phyloP scores from a whole-genome alignment of 2,113 vertebrate genomes.

The Tyto alba region DNA sequence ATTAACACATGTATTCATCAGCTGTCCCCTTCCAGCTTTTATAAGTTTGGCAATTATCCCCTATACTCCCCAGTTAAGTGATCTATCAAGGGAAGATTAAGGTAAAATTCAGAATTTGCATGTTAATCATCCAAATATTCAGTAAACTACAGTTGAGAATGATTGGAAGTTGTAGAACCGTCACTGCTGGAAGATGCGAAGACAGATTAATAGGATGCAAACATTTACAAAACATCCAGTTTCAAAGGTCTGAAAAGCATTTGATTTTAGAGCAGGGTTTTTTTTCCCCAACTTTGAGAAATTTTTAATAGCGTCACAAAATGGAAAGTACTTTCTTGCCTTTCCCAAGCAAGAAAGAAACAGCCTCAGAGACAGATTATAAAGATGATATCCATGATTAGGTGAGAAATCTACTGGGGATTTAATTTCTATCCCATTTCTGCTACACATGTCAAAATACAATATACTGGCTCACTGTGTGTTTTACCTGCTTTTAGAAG shows the following conservation, averaged over 20 bases:
- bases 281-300: background rate
- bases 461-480: background rate
- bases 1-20: background rate
- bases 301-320: background rate
- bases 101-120: background rate
- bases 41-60: background rate
- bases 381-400: background rate
- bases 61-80: background rate
- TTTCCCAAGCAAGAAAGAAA: background rate
- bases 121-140: background rate
- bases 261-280: background rate
- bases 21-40: background rate
- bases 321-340: background rate
- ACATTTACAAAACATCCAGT: background rate
- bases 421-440: background rate
- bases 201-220: background rate
- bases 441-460: background rate
- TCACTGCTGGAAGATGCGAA: background rate
- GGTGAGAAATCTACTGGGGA: background rate
- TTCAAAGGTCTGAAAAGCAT: background rate
- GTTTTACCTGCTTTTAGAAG: background rate
- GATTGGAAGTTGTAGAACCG: background rate
- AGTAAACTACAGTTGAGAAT: background rate
- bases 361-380: background rate
- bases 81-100: background rate